Base-by-base conservation (phyloP, 2,113 vertebrate genomes). In the Ursus arctos region DNA sequence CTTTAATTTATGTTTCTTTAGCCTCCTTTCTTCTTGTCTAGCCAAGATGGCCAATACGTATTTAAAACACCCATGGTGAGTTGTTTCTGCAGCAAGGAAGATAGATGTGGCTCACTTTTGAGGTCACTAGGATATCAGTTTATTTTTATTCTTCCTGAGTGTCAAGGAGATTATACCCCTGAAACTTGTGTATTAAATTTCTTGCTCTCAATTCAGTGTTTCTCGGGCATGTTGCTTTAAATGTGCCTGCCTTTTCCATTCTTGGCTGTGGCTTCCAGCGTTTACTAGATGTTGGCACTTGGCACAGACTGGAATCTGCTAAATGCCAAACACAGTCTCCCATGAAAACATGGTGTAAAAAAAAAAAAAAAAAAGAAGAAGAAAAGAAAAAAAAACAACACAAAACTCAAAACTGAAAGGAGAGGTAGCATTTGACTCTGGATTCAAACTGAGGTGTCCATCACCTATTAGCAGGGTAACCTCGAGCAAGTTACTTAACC, bases 241-340 rank as follows among this genome's bases (percentile, higher is more conserved):
- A 31, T 79, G 43, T n/a, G 43, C 5, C 40, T 59, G 15, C 14
- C 33, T 85, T 88, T 85, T 88, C 57, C 40, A 31, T 43, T 53
- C 63, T 85, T 47, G 40, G 21, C 33, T 76, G 9, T 76, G 57
- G 24, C 11, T 86, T 1, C 26, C 19, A 92, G 57, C 10, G 40
- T 96, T 84, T 96, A 49, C 80, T 97, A 40, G 43, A 82, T 92
- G 10, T 69, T 89, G 94, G 19, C 21, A 55, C 3, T 81, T 97
- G 76, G n/a, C 31, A 67, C 47, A 76, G 83, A 88, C 40, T 36
- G 47, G 26, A 85, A 85, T 81, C 86, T 93, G 67, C 31, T 94
- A 76, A 96, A 65, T 95, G 71, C 71, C 55, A 74, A 94, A 11
- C 28, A 71, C 14, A 94, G n/a, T 53, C 40, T 89, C 40, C 47